These are phyloP conservation scores for Brienomyrus longianalis DNA, from an alignment of 2,113 vertebrate species.

Conservation along the genomic window DNA sequence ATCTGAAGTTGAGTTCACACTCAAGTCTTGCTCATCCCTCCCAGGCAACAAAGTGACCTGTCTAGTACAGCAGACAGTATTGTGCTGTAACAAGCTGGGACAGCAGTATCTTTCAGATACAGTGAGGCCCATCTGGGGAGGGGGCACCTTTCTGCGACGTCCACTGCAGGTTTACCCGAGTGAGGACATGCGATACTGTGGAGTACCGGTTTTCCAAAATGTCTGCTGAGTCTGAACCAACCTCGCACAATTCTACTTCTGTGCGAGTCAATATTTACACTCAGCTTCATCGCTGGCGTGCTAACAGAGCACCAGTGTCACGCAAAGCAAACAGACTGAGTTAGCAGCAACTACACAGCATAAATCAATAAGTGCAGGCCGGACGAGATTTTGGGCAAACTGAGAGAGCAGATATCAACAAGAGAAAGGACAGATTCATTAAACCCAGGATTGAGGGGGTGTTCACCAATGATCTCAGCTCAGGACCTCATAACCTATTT, in stretches of 20 bases:
- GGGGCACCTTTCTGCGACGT: not conserved
- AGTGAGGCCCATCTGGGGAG: too few species aligned
- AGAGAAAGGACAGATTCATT: constrained; percentile 34
- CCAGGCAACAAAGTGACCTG: not conserved
- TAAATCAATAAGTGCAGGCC: constrained; percentile 23
- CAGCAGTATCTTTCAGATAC: not conserved
- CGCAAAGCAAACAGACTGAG: not conserved
- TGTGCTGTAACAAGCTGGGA: not conserved
- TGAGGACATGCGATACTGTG: not conserved
- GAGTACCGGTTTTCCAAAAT: not conserved
- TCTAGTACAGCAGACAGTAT: not conserved
- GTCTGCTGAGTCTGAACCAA: not conserved
- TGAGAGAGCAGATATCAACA: constrained; percentile 32
- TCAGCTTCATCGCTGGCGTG: not conserved
- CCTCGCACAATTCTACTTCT: constrained; percentile 7
- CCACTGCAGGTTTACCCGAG: not conserved
- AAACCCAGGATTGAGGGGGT: constrained; percentile 19
- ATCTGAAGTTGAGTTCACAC: not conserved
- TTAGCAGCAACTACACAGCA: constrained; percentile 9
- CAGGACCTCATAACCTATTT: constrained; percentile 19
- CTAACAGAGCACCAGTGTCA: constrained; percentile 10
- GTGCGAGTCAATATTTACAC: constrained; percentile 28
- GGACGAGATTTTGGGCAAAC: constrained; percentile 28
- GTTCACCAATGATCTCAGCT: not conserved
- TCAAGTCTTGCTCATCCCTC: not conserved